phyloP scores from a whole-genome alignment of 2,888 invertebrate species.

The Microdon myrmicae region DNA sequence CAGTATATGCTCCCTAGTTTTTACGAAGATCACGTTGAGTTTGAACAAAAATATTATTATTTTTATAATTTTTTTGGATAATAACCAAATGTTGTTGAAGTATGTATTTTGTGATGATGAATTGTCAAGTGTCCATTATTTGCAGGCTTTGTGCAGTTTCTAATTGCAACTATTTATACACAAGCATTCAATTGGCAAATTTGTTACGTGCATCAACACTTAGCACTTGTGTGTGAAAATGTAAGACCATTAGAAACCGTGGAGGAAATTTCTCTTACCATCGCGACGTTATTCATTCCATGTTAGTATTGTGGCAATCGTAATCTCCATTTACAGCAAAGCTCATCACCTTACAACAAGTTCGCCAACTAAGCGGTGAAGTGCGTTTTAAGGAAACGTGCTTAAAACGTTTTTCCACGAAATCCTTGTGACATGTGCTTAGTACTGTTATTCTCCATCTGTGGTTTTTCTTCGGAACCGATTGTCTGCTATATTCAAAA shows the following conservation, averaged over 20 bases:
- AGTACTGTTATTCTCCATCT: slow-evolving; percentile 4
- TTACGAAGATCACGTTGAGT: too few relatives aligned
- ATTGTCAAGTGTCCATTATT: too few relatives aligned
- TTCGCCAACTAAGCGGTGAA: slow-evolving; percentile 33
- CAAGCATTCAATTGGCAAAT: slow-evolving; percentile 4
- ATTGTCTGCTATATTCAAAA: slow-evolving; percentile 2
- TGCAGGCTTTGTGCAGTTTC: too few relatives aligned
- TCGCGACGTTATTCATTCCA: not conserved
- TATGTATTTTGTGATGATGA: too few relatives aligned
- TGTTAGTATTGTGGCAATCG: slow-evolving; percentile 9
- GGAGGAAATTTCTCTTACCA: not conserved
- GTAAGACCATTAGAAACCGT: too few relatives aligned
- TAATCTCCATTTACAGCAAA: slow-evolving; percentile 38
- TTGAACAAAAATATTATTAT: too few relatives aligned
- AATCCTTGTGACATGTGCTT: slow-evolving; percentile 16
- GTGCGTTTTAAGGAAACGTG: slow-evolving; percentile 48
- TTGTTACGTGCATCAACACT: too few relatives aligned
- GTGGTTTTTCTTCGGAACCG: not conserved
- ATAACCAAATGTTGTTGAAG: too few relatives aligned
- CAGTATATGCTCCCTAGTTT: too few relatives aligned
- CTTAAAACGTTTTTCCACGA: slow-evolving; percentile 39
- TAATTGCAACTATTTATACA: slow-evolving; percentile 14
- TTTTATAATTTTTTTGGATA: too few relatives aligned
- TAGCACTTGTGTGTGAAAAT: too few relatives aligned
- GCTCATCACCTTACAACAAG: slow-evolving; percentile 39